These are phyloP conservation scores for Danio rerio DNA, from an alignment of 2,113 vertebrate species.

Conservation along the genomic window DNA sequence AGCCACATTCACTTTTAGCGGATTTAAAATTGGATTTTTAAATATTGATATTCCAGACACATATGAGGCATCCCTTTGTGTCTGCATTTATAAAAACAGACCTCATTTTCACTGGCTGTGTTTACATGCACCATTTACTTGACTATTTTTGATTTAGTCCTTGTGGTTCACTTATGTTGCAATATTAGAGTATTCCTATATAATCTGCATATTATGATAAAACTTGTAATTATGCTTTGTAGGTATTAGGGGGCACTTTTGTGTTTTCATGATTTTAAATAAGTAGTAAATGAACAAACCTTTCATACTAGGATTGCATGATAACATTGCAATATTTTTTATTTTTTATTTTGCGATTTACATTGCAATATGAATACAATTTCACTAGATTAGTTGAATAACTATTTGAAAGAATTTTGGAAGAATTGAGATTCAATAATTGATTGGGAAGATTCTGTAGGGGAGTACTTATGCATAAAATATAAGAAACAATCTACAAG, in stretches of 20 bases:
- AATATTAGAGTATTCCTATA: not conserved
- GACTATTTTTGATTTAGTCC: not conserved
- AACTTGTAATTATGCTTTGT: not conserved
- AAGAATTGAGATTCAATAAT: too few relatives aligned
- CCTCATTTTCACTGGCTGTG: not conserved
- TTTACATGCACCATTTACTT: not conserved
- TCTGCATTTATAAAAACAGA: slow-evolving; percentile 5
- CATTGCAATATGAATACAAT: too few relatives aligned
- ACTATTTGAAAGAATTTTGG: too few relatives aligned
- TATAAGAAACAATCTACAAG: too few relatives aligned
- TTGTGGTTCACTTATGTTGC: not conserved
- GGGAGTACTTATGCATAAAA: too few relatives aligned
- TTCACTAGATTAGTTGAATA: too few relatives aligned
- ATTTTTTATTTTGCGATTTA: too few relatives aligned
- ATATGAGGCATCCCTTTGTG: slow-evolving; percentile 36
- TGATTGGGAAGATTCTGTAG: too few relatives aligned
- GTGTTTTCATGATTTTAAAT: not conserved
- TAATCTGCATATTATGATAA: not conserved
- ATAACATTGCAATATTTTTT: too few relatives aligned
- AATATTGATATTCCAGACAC: not conserved
- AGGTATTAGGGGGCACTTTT: not conserved
- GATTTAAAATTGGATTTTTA: too few relatives aligned
- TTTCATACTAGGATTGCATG: too few relatives aligned
- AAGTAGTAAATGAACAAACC: too few relatives aligned
- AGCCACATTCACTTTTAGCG: not conserved